Conservation (phyloP, 2,888 invertebrate genomes). For the Homarus gammarus region DNA sequence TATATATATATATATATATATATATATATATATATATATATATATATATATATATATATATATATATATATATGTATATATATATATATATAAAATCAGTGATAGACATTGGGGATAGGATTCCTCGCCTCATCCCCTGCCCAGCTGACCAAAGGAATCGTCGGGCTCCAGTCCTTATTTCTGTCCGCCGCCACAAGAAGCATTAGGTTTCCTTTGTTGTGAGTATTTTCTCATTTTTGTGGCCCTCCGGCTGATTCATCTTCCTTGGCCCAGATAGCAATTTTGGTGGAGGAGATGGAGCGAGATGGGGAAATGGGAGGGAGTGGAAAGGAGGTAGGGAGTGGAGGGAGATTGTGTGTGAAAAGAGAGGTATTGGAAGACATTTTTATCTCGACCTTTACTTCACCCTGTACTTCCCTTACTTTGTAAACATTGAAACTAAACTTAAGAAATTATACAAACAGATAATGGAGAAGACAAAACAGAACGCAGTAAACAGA, state of each 20-base stretch:
- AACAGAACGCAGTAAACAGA: no score
- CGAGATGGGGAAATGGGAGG: background rate
- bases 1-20: no score
- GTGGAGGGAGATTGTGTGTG: background rate
- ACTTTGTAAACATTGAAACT: no score
- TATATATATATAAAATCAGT: no score
- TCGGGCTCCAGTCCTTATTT: background rate
- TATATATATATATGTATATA: no score
- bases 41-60: no score
- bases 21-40: no score
- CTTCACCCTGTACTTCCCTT: no score
- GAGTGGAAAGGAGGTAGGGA: background rate
- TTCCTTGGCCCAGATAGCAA: background rate
- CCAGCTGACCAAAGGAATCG: slow-evolving; percentile 5
- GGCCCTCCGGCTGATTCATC: slow-evolving; percentile 9
- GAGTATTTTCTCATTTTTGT: slow-evolving; percentile 41
- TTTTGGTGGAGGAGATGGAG: background rate
- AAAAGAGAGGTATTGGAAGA: background rate
- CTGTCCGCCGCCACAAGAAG: slow-evolving; percentile 24
- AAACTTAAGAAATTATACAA: no score
- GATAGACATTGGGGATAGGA: background rate
- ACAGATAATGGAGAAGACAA: no score
- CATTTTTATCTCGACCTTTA: no score
- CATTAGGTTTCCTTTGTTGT: slow-evolving; percentile 46
- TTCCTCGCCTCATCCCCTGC: background rate